Evolutionary conservation across 92 coral and sea anemone genomes (phyloP).

Genomic region (Paramuricea clavata): DNA sequence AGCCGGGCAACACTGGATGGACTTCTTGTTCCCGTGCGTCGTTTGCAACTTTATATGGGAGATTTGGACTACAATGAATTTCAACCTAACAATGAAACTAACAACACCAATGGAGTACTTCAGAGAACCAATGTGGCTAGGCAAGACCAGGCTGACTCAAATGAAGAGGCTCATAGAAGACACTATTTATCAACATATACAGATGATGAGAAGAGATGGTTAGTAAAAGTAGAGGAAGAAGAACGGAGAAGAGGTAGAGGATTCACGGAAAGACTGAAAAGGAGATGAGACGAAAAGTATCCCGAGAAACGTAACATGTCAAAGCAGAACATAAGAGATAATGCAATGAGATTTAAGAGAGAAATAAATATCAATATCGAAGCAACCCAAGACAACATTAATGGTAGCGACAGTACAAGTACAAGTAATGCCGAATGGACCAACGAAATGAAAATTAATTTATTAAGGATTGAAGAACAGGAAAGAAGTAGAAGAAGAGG

Average conservation of each 20-base stretch:
- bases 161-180: slow-evolving; percentile 12
- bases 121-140: neutral
- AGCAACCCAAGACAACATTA: neutral
- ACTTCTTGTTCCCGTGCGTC: neutral
- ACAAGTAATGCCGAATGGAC: neutral
- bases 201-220: neutral
- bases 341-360: slow-evolving; percentile 5
- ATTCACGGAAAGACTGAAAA: slow-evolving; percentile 33
- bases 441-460: neutral
- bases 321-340: neutral
- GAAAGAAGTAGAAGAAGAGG: neutral
- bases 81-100: neutral
- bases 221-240: neutral
- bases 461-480: neutral
- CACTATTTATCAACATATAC: neutral
- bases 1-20: slow-evolving; percentile 16
- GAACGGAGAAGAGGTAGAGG: slow-evolving; percentile 1
- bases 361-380: neutral
- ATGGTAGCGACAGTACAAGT: neutral
- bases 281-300: slow-evolving; percentile 36
- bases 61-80: neutral
- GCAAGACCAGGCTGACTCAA: neutral
- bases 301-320: neutral
- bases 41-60: neutral
- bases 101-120: neutral